Conservation (phyloP, 2,113 vertebrate genomes). For the Dendrocopos noguchii region DNA sequence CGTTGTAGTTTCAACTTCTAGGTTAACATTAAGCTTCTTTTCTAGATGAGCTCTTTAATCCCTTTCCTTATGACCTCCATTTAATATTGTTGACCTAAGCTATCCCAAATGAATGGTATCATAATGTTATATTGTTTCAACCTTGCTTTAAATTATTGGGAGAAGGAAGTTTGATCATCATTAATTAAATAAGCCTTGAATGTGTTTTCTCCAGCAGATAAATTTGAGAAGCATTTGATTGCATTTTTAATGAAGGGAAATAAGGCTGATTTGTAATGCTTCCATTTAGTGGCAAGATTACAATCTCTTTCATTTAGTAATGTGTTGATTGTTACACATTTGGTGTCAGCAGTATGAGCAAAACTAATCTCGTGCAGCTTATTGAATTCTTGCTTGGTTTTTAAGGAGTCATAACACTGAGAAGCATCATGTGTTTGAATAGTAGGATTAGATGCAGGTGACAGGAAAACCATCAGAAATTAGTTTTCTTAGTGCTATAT, state of each 20-base stretch:
- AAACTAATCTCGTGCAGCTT: constrained; percentile 11
- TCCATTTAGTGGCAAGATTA: constrained; percentile 35
- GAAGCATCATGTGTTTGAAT: neutral
- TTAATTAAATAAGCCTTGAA: constrained; percentile 50
- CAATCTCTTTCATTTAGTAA: constrained; percentile 37
- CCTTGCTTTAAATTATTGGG: constrained; percentile 11
- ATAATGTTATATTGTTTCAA: constrained; percentile 14
- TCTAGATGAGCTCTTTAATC: constrained; percentile 25
- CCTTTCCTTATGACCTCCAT: constrained; percentile 13
- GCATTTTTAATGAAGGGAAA: neutral
- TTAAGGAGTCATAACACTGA: neutral
- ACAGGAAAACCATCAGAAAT: neutral
- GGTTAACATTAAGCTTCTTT: constrained; percentile 5
- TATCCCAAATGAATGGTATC: neutral
- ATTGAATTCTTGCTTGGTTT: constrained; percentile 12
- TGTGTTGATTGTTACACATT: constrained; percentile 14
- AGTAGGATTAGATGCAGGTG: neutral
- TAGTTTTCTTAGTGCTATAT: neutral
- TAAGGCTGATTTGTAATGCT: neutral
- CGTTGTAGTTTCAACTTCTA: neutral
- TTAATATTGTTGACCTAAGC: constrained; percentile 44
- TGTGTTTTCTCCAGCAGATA: constrained; percentile 38
- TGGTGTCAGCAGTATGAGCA: constrained; percentile 26
- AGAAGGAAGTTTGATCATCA: neutral
- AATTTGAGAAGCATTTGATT: constrained; percentile 35